phyloP scores from a whole-genome alignment of 2,888 invertebrate genomes.

The Invenusta paracnida region DNA sequence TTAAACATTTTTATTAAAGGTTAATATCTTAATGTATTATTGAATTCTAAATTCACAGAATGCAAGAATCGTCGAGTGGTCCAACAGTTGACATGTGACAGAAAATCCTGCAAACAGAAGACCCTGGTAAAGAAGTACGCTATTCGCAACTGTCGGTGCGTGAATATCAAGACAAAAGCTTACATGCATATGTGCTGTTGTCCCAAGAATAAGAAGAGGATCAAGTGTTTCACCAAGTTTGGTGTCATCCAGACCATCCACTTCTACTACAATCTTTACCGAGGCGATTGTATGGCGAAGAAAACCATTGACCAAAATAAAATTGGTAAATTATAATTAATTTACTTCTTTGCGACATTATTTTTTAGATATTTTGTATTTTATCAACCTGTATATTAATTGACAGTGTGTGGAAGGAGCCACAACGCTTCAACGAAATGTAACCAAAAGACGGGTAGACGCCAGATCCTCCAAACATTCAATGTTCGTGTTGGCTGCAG shows the following conservation, averaged over 20 bases:
- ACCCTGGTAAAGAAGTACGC: neutral
- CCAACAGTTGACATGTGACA: neutral
- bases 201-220: constrained; percentile 36
- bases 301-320: constrained; percentile 35
- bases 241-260: constrained; percentile 35
- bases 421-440: no score
- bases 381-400: no score
- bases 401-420: no score
- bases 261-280: constrained; percentile 8
- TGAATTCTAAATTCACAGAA: no score
- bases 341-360: neutral
- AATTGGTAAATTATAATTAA: constrained; percentile 28
- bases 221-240: constrained; percentile 28
- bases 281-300: constrained; percentile 31
- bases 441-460: constrained; percentile 30
- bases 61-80: constrained; percentile 6
- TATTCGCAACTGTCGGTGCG: constrained; percentile 24
- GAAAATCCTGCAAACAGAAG: neutral
- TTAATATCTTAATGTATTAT: no score
- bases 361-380: neutral
- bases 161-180: neutral
- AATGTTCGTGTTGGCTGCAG: constrained; percentile 8
- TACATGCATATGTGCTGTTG: constrained; percentile 22
- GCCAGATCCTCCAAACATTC: neutral
- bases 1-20: no score